Conservation (phyloP, 1,140 invertebrate genomes). For the Lasioglossum albipes region DNA sequence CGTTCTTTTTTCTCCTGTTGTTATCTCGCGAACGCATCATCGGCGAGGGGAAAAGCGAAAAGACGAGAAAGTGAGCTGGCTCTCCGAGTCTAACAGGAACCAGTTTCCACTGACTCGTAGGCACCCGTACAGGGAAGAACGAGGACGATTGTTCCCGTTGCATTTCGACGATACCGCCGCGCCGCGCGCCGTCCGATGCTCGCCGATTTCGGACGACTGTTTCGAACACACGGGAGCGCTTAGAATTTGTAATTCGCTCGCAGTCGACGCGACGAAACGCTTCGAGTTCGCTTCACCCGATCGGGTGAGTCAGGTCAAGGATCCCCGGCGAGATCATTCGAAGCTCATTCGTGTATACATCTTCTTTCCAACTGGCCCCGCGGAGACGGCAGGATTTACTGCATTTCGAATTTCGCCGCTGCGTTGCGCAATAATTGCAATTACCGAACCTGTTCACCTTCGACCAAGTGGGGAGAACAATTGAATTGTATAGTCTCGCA, state of each 20-base stretch:
- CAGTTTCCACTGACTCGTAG: constrained; percentile 62
- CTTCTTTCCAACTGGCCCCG: no score
- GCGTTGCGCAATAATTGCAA: no score
- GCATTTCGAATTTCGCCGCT: no score
- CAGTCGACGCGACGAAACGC: constrained; percentile 35
- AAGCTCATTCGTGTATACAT: background rate
- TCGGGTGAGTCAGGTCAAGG: constrained; percentile 48
- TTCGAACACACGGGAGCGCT: constrained; percentile 1
- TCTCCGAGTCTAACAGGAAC: constrained; percentile 61
- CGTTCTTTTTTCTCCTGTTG: background rate
- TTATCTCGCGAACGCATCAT: background rate
- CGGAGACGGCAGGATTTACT: no score
- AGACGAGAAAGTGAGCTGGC: constrained; percentile 8
- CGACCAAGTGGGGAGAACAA: no score
- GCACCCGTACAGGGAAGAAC: background rate
- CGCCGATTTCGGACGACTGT: background rate
- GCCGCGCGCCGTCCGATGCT: constrained; percentile 47
- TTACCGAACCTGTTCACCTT: no score
- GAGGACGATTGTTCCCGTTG: constrained; percentile 42
- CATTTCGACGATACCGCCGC: constrained; percentile 29
- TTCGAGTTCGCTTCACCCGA: constrained; percentile 24
- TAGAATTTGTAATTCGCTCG: constrained; percentile 62
- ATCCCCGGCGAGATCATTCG: constrained; percentile 31
- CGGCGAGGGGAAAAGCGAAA: constrained; percentile 58
- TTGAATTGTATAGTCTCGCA: no score